phyloP scores from a whole-genome alignment of 2,888 invertebrate genomes.

The Stenichneumon culpator region DNA sequence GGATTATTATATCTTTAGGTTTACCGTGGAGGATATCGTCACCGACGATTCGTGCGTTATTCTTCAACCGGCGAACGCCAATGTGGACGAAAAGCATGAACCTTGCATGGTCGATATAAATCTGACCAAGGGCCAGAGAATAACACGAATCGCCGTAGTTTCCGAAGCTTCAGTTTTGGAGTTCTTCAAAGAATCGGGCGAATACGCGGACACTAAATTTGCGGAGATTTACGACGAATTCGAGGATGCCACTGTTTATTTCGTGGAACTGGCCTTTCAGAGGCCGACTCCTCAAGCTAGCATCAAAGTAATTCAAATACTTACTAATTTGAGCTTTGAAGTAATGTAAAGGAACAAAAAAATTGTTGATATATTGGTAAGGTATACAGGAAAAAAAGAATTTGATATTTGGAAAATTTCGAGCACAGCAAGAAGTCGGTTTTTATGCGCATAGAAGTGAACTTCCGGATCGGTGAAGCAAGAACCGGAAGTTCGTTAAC shows the following conservation, averaged over 20 bases:
- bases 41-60: slow-evolving; percentile 81
- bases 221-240: slow-evolving; percentile 83
- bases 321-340: background rate
- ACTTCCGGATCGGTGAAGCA: background rate
- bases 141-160: slow-evolving; percentile 82
- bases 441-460: background rate
- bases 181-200: slow-evolving; percentile 84
- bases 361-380: background rate
- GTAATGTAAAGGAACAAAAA: background rate
- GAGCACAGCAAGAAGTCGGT: background rate
- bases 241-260: slow-evolving; percentile 82
- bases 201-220: slow-evolving; percentile 83
- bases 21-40: slow-evolving; percentile 81
- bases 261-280: slow-evolving; percentile 79
- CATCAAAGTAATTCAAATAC: slow-evolving; percentile 77
- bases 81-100: slow-evolving; percentile 72
- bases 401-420: no score
- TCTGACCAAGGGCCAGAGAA: slow-evolving; percentile 78
- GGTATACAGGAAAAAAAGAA: background rate
- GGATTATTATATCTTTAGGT: slow-evolving; percentile 72
- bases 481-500: background rate
- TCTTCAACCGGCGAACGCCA: slow-evolving; percentile 72
- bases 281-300: slow-evolving; percentile 80
- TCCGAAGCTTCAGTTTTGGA: slow-evolving; percentile 85
- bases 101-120: slow-evolving; percentile 81